Evolutionary conservation across 1,140 invertebrate species (phyloP).

Genomic region (Hesperophylax magnus): DNA sequence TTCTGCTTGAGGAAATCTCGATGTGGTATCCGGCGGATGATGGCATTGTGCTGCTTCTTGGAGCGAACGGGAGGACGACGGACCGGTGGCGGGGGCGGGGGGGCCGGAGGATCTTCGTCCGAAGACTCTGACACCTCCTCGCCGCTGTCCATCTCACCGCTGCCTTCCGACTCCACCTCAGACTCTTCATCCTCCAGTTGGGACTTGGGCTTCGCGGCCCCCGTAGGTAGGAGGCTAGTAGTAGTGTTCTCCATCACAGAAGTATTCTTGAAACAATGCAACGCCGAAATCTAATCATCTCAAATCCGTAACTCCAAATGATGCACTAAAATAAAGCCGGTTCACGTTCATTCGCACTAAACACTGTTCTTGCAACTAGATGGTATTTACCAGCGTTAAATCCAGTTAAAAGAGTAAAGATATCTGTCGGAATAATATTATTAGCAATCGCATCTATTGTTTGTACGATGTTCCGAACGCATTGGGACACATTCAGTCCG

Average conservation of each 20-base stretch:
- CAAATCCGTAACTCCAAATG: slow-evolving; percentile 6
- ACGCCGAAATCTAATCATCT: slow-evolving; percentile 41
- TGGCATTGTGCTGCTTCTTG: slow-evolving; percentile 60
- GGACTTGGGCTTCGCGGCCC: slow-evolving; percentile 61
- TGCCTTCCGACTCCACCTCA: slow-evolving; percentile 63
- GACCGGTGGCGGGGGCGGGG: slow-evolving; percentile 61
- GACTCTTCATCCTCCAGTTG: slow-evolving; percentile 58
- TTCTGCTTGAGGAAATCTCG: slow-evolving; percentile 57
- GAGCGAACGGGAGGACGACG: slow-evolving; percentile 61
- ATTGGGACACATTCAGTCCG: not conserved
- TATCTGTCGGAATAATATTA: slow-evolving; percentile 40
- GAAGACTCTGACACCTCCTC: slow-evolving; percentile 59
- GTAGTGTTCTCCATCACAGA: slow-evolving; percentile 60
- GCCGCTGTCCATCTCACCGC: slow-evolving; percentile 65
- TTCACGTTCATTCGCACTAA: not conserved
- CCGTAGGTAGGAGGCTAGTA: slow-evolving; percentile 54
- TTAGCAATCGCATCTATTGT: slow-evolving; percentile 48
- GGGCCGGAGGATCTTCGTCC: slow-evolving; percentile 58
- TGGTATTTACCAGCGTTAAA: not conserved
- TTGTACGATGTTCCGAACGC: slow-evolving; percentile 32
- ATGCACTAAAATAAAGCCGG: slow-evolving; percentile 25
- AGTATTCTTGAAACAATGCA: slow-evolving; percentile 57
- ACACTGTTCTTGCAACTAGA: not conserved
- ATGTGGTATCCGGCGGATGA: slow-evolving; percentile 29
- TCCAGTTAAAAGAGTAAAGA: slow-evolving; percentile 15